A percentile compares a stretch with the other conserved stretches of the same genome.
Conservation (phyloP, 2,888 invertebrate genomes). For the Pollenia amentaria region DNA sequence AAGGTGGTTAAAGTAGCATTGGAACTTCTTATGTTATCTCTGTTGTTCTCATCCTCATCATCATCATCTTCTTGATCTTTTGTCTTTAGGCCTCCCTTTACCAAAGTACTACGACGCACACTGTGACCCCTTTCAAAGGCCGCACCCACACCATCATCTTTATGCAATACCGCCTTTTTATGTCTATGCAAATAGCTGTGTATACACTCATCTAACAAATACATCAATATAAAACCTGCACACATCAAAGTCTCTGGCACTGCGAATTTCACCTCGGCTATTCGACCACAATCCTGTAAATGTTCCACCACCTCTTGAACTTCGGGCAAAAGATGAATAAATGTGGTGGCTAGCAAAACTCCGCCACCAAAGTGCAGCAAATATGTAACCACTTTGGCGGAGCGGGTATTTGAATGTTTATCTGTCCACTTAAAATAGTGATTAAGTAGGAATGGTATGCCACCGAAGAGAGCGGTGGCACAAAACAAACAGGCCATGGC, state of each 20-base stretch:
- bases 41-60: conserved; percentile 7
- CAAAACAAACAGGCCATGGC: conserved; percentile 91
- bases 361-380: conserved; percentile 94
- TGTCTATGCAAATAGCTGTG: conserved; percentile 88
- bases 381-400: conserved; percentile 86
- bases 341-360: conserved; percentile 92
- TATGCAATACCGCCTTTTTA: conserved; percentile 76
- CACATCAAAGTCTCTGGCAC: conserved; percentile 90
- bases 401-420: conserved; percentile 79
- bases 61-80: background rate
- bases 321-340: conserved; percentile 92
- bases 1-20: background rate
- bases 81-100: conserved; percentile 61
- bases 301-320: conserved; percentile 89
- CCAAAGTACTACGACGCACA: conserved; percentile 80
- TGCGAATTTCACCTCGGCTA: conserved; percentile 87
- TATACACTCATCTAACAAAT: conserved; percentile 91
- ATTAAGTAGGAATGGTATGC: conserved; percentile 89
- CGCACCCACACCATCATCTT: conserved; percentile 78
- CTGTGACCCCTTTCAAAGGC: conserved; percentile 83
- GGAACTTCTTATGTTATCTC: background rate
- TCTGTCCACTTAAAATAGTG: conserved; percentile 88
- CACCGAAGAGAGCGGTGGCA: conserved; percentile 91
- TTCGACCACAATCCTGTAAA: conserved; percentile 85
- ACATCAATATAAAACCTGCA: conserved; percentile 91